Percentiles rank a stretch among this genome's conserved stretches.
These are phyloP conservation scores for Phylloscopus trochilus DNA, from an alignment of 2,113 vertebrate species.

Conservation along the genomic window DNA sequence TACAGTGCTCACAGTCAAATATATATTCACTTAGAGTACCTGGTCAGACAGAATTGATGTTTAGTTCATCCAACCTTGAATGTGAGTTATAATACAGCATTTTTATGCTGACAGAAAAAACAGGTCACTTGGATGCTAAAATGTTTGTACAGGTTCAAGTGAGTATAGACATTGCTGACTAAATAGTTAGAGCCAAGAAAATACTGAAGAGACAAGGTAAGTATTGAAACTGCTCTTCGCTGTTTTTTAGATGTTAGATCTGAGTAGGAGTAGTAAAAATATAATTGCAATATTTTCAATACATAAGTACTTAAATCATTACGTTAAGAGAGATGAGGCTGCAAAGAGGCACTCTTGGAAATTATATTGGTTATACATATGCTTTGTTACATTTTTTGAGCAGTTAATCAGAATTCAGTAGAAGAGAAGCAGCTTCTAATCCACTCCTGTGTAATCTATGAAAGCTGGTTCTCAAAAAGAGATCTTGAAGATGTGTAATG, in stretches of 20 bases:
- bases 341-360: neutral
- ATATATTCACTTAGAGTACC: neutral
- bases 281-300: neutral
- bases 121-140: neutral
- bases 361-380: neutral
- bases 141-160: neutral
- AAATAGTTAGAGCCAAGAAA: neutral
- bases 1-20: neutral
- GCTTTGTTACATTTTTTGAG: neutral
- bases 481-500: neutral
- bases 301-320: neutral
- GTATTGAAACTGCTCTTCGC: neutral
- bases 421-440: neutral
- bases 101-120: neutral
- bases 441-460: neutral
- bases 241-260: neutral
- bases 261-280: neutral
- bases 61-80: neutral
- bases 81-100: neutral
- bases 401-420: neutral
- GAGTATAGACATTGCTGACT: neutral
- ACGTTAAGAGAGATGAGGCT: neutral
- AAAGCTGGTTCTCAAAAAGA: neutral
- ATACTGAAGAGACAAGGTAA: neutral
- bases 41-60: neutral